Conservation (phyloP, 1,140 invertebrate species). For the Atta cephalotes region DNA sequence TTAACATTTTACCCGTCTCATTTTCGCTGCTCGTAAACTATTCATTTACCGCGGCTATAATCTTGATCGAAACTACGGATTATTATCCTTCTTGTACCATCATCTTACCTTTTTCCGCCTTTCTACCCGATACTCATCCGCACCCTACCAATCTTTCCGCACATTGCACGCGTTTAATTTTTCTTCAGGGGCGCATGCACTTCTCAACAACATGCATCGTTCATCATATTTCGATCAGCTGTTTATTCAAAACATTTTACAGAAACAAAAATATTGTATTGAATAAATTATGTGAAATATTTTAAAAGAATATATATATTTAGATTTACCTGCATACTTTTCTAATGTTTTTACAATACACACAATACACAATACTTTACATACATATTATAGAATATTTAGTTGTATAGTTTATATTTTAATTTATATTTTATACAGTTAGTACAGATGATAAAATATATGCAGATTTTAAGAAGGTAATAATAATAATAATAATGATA, state of each 20-base stretch:
- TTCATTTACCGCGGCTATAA: constrained; percentile 86
- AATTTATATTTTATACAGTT: background rate
- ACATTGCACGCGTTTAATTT: constrained; percentile 69
- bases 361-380: background rate
- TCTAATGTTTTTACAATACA: background rate
- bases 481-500: constrained; percentile 4
- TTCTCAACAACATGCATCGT: constrained; percentile 29
- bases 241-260: constrained; percentile 22
- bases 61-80: constrained; percentile 83
- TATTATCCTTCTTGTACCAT: constrained; percentile 79
- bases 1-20: constrained; percentile 82
- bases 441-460: background rate
- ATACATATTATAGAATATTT: background rate
- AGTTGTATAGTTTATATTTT: background rate
- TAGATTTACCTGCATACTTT: background rate
- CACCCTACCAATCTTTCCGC: constrained; percentile 68
- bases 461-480: constrained; percentile 44
- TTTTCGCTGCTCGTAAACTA: constrained; percentile 86
- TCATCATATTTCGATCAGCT: constrained; percentile 30
- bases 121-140: constrained; percentile 45
- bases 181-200: constrained; percentile 59
- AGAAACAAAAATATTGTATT: background rate
- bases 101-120: constrained; percentile 64
- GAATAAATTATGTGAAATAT: background rate
- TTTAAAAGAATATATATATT: background rate